A percentile compares a stretch with the other conserved stretches of the same genome.
Evolutionary conservation across 2,888 invertebrate species (phyloP).

Genomic region (Notodonta ziczac): DNA sequence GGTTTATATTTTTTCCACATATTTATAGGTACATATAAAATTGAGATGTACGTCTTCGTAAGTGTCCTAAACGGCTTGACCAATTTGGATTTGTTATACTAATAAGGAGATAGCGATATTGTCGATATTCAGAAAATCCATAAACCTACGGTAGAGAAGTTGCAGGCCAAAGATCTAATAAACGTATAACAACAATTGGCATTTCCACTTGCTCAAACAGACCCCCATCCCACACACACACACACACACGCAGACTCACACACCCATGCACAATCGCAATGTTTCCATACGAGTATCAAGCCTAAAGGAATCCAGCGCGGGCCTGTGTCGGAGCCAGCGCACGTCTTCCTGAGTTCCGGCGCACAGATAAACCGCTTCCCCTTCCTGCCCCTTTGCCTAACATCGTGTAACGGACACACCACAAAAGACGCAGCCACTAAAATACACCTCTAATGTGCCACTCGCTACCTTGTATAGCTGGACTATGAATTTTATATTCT

Average conservation of each 20-base stretch:
- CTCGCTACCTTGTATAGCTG: constrained; percentile 48
- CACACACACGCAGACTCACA: constrained; percentile 13
- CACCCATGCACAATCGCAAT: constrained; percentile 55
- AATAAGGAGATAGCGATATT: too few relatives aligned
- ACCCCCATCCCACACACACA: not conserved
- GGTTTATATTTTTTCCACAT: too few relatives aligned
- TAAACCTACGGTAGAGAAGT: too few relatives aligned
- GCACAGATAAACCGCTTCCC: constrained; percentile 82
- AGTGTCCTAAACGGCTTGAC: too few relatives aligned
- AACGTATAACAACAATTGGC: too few relatives aligned
- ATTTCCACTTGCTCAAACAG: too few relatives aligned
- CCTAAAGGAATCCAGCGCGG: constrained; percentile 72
- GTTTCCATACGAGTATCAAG: constrained; percentile 60
- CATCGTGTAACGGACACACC: constrained; percentile 75
- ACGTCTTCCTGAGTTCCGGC: constrained; percentile 81
- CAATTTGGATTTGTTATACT: too few relatives aligned
- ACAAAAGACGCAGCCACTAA: constrained; percentile 72
- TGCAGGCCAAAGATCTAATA: too few relatives aligned
- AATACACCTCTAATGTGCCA: constrained; percentile 59
- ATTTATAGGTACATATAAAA: too few relatives aligned
- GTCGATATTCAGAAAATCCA: too few relatives aligned
- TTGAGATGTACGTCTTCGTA: too few relatives aligned
- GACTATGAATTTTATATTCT: not conserved
- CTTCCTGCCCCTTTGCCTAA: constrained; percentile 80
- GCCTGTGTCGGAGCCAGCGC: constrained; percentile 61